A percentile compares a stretch with the other conserved stretches of the same genome.
Conservation (phyloP, 1,140 invertebrate genomes). For the Caenorhabditis briggsae region DNA sequence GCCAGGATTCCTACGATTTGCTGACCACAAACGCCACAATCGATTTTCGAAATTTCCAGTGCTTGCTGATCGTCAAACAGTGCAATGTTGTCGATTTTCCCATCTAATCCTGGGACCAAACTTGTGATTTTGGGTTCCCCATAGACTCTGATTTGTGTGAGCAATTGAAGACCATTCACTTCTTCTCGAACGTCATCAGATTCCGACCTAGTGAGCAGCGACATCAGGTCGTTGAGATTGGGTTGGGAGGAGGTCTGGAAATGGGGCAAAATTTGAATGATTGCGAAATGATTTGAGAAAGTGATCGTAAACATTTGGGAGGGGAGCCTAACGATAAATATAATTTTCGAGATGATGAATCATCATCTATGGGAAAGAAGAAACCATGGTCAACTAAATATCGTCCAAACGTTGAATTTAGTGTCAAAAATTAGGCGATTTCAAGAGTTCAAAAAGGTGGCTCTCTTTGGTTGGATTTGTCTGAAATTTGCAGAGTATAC, state of each 20-base stretch:
- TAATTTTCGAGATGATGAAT: no score
- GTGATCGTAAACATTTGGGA: no score
- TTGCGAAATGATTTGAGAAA: not conserved
- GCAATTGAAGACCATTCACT: slow-evolving; percentile 90
- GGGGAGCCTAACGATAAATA: no score
- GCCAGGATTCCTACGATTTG: slow-evolving; percentile 95
- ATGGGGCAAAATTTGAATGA: not conserved
- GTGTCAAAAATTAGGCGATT: no score
- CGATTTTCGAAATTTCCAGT: slow-evolving; percentile 82
- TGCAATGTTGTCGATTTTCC: slow-evolving; percentile 40
- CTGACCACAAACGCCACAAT: slow-evolving; percentile 91
- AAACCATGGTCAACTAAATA: no score
- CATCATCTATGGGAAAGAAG: no score
- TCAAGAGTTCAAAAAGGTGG: no score
- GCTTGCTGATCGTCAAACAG: slow-evolving; percentile 59
- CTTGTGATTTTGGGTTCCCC: slow-evolving; percentile 81
- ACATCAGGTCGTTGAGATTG: slow-evolving; percentile 27
- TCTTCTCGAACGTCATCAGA: slow-evolving; percentile 31
- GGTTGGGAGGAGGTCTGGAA: slow-evolving; percentile 9
- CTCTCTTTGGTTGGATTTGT: no score
- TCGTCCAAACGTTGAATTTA: no score
- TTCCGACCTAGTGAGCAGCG: not conserved
- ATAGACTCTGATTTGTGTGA: slow-evolving; percentile 95
- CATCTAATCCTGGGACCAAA: not conserved
- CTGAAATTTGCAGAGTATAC: no score